Evolutionary conservation across 2,797 vertebrate genomes (phyloP).

Genomic region (Falco biarmicus): DNA sequence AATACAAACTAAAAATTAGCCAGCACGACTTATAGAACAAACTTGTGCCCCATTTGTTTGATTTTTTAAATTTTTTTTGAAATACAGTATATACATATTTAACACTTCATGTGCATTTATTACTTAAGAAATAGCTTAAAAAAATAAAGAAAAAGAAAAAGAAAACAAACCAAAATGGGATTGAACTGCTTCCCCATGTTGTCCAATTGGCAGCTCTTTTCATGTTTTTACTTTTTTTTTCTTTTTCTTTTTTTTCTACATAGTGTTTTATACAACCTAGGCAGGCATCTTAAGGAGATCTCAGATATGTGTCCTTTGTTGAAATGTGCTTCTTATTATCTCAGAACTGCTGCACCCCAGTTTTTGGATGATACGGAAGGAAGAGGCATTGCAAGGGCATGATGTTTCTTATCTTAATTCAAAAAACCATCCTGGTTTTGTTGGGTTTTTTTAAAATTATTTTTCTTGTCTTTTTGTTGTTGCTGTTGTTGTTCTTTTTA

Average conservation of each 20-base stretch:
- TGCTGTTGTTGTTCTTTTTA: neutral
- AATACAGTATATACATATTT: slow-evolving; percentile 87
- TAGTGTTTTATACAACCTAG: slow-evolving; percentile 77
- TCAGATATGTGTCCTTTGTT: slow-evolving; percentile 72
- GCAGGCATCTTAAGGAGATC: slow-evolving; percentile 61
- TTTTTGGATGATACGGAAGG: slow-evolving; percentile 47
- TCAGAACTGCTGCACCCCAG: slow-evolving; percentile 63
- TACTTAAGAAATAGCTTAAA: slow-evolving; percentile 86
- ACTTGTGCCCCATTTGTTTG: slow-evolving; percentile 85
- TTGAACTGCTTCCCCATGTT: slow-evolving; percentile 71
- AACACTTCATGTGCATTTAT: slow-evolving; percentile 86
- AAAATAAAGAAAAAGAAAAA: slow-evolving; percentile 80
- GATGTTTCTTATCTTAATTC: neutral
- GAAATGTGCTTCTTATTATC: slow-evolving; percentile 82
- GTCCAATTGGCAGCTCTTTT: slow-evolving; percentile 77
- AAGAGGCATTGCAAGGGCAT: slow-evolving; percentile 33
- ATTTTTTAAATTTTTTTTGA: slow-evolving; percentile 75
- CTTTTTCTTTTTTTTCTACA: neutral
- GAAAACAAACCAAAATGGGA: slow-evolving; percentile 76
- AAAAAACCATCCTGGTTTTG: neutral
- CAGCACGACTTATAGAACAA: slow-evolving; percentile 89
- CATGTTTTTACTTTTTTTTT: slow-evolving; percentile 41
- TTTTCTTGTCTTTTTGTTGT: neutral
- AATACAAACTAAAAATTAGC: slow-evolving; percentile 98
- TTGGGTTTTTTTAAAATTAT: neutral